Base-by-base conservation (phyloP, 2,113 vertebrate genomes). In the Actinemys pallida region DNA sequence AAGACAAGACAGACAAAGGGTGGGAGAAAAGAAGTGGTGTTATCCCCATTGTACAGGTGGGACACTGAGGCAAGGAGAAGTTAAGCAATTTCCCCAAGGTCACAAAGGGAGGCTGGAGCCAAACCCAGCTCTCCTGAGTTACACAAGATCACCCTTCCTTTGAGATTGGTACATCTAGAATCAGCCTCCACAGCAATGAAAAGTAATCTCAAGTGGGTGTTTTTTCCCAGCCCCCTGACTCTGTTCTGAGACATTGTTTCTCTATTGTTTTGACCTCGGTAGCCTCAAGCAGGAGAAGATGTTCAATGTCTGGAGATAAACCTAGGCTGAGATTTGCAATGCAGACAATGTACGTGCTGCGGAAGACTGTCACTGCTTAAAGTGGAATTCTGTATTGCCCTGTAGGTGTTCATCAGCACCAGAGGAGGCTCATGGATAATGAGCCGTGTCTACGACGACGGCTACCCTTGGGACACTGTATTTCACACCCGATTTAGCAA, bases 321-420 rank as follows among this genome's bases (percentile, higher is more conserved):
- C 8, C 50, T 50, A 80, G 10, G 20, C 45, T 19, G 10, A 42
- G 27, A 57, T 45, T 12, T 31, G 27, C 72, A 45, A 56, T 5
- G n/a, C 50, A 24, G 13, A 25, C 3, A 53, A 47, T 29, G 57
- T 31, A 14, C n/a, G 39, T 35, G 20, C 50, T 20, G 54, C 31
- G 9, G 42, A 65, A n/a, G 24, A 8, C 22, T 39, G 14, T 22
- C 53, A n/a, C 59, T 12, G 50, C 2, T 56, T 90, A 9, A 47
- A 83, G 9, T 17, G 17, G 17, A 35, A 50, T 76, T 84, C 53
- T n/a, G 52, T 75, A 95, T 52, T 95, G 59, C 39, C 81, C 85
- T 19, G 31, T 93, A 99, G 99, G 99, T 99, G 1, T 98, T 98
- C 90, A 94, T 99, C 86, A 99, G 99, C 94, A 99, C 98, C 29